Evolutionary conservation across 2,888 invertebrate species (phyloP).

Genomic region (Malthinus flaveolus): DNA sequence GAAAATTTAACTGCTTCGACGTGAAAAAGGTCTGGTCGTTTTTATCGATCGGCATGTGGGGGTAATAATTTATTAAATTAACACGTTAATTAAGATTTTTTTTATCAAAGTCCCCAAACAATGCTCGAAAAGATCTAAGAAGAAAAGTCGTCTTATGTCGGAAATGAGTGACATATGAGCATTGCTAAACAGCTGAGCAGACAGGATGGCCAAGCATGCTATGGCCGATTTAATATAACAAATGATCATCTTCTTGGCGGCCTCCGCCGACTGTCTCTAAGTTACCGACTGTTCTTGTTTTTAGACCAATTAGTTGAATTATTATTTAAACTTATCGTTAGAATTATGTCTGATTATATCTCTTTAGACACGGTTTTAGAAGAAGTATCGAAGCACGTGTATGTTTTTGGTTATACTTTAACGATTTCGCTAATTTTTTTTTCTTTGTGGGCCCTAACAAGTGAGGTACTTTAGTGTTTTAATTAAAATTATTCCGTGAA

Average conservation of each 20-base stretch:
- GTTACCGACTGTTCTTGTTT: constrained; percentile 49
- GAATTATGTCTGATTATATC: constrained; percentile 33
- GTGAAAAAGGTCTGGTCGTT: too few species aligned
- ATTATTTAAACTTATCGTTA: constrained; percentile 51
- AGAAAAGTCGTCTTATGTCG: constrained; percentile 40
- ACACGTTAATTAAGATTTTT: too few species aligned
- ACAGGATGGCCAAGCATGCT: constrained; percentile 53
- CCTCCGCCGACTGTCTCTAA: constrained; percentile 48
- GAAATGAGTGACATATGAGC: constrained; percentile 58
- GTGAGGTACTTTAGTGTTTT: constrained; percentile 17
- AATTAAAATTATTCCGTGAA: constrained; percentile 20
- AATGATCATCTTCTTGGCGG: constrained; percentile 54
- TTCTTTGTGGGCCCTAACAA: background rate
- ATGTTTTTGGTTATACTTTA: too few species aligned
- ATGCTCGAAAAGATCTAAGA: too few species aligned
- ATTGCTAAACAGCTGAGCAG: constrained; percentile 57
- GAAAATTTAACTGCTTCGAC: too few species aligned
- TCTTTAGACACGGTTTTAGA: constrained; percentile 27
- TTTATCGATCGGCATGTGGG: too few species aligned
- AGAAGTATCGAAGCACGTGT: constrained; percentile 23
- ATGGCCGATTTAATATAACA: constrained; percentile 57
- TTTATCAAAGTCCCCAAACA: too few species aligned
- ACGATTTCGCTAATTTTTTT: too few species aligned
- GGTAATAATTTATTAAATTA: too few species aligned
- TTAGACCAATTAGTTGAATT: constrained; percentile 56